Evolutionary conservation across 2,797 vertebrate species (phyloP), one percentile per base, ranked within the genome.

Genomic region (Danio jaintianensis): DNA sequence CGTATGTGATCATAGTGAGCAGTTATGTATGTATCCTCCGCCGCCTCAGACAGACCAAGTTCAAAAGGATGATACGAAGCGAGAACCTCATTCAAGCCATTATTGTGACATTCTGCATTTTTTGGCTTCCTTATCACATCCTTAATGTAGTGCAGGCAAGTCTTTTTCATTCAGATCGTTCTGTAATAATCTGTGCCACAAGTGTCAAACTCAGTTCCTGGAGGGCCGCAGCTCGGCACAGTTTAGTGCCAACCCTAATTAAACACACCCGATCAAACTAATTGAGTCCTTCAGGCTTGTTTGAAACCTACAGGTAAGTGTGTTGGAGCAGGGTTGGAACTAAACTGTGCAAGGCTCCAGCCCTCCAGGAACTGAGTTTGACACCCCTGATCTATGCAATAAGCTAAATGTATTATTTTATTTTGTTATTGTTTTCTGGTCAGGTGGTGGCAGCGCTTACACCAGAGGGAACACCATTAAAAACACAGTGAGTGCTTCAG

Each of bases 51-150:
- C 83, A 92, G 75, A 93, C 91, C 69, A 91, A 87, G 73, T 95
- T 96, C 84, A 86, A 71, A 1, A 80, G 91, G 12, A 88, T 85
- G 38, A 76, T 93, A 20, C 92, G 91, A 64, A 95, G 93, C 0
- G 96, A 96, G 84, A 96, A 96, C 0, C 93, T 97, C 81, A 96
- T 97, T 86, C 88, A 95, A 61, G 92, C 94, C 63, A 96, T 97
- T 0, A 90, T 97, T 68, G 88, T 96, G 55, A 94, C 87, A n/a
- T 97, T 97, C 20, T 93, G 93, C 53, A 1, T 95, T 20, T 95
- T 97, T 86, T 97, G 96, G 96, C 82, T 95, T 63, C 96, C 96
- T 0, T 97, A 97, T 87, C 96, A 97, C 5, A 5, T 91, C 0
- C 85, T 95, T 84, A 97, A 97, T 86, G 86, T 95, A 53, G 16